Percentiles rank a stretch among this genome's conserved stretches.
Evolutionary conservation across 2,888 invertebrate genomes (phyloP).

Genomic region (Apomyelois bistriatella): DNA sequence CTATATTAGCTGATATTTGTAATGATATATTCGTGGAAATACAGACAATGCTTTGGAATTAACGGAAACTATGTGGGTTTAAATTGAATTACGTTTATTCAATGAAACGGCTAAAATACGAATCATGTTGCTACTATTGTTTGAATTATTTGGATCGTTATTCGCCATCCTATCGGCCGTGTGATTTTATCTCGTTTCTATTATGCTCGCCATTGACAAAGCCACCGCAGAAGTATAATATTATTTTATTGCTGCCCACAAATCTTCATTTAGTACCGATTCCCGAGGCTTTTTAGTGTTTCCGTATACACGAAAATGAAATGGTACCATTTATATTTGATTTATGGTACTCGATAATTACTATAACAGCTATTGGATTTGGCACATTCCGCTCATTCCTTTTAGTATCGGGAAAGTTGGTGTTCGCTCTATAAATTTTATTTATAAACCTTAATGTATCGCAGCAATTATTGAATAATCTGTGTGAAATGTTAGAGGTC

Average conservation of each 20-base stretch:
- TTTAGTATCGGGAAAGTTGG: constrained; percentile 27
- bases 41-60: not conserved
- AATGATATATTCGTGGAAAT: too few relatives aligned
- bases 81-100: constrained; percentile 7
- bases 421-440: constrained; percentile 10
- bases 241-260: constrained; percentile 59
- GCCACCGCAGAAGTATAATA: constrained; percentile 25
- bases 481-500: too few relatives aligned
- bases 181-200: constrained; percentile 24
- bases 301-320: constrained; percentile 46
- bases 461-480: too few relatives aligned
- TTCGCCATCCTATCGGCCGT: constrained; percentile 13
- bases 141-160: constrained; percentile 11
- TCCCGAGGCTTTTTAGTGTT: constrained; percentile 45
- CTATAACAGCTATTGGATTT: constrained; percentile 37
- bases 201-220: constrained; percentile 22
- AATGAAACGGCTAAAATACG: not conserved
- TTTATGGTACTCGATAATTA: constrained; percentile 55
- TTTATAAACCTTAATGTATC: not conserved
- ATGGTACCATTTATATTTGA: constrained; percentile 55
- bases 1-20: too few relatives aligned
- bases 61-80: constrained; percentile 6
- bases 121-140: constrained; percentile 12
- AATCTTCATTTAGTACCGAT: constrained; percentile 59
- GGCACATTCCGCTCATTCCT: constrained; percentile 28